These are phyloP conservation scores for Laticauda colubrina DNA, from an alignment of 2,113 vertebrate genomes.

Conservation along the genomic window DNA sequence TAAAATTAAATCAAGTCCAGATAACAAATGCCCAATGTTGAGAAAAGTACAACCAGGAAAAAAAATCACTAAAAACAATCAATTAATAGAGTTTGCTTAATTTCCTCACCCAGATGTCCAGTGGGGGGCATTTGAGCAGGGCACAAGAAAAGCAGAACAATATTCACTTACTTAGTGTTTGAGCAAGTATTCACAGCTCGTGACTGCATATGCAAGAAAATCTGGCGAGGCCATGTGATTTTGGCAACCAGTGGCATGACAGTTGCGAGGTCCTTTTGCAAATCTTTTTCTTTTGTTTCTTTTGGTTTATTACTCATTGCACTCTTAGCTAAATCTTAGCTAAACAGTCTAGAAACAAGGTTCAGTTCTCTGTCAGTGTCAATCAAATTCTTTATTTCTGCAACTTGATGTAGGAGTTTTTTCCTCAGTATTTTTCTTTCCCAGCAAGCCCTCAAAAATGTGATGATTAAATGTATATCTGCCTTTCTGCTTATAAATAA, in stretches of 20 bases:
- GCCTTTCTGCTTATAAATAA: background rate
- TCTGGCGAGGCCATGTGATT: background rate
- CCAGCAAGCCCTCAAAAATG: background rate
- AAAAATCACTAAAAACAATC: background rate
- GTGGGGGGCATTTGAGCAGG: background rate
- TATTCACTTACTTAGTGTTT: background rate
- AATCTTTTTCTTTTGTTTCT: background rate
- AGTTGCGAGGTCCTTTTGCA: background rate
- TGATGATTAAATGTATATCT: background rate
- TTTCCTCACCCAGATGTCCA: background rate
- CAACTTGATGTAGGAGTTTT: background rate
- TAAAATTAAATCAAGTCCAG: background rate
- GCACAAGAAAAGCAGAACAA: background rate
- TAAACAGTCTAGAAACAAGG: background rate
- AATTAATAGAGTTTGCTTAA: background rate
- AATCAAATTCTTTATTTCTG: background rate
- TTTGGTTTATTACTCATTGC: background rate
- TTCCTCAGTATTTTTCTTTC: background rate
- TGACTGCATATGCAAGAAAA: background rate
- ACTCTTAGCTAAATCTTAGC: background rate
- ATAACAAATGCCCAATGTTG: background rate
- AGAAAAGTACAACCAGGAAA: background rate
- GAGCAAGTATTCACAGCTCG: background rate
- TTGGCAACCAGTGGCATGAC: background rate
- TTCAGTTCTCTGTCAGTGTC: background rate